Base-by-base conservation (phyloP, 2,888 invertebrate species). In the Zonitis immaculata region DNA sequence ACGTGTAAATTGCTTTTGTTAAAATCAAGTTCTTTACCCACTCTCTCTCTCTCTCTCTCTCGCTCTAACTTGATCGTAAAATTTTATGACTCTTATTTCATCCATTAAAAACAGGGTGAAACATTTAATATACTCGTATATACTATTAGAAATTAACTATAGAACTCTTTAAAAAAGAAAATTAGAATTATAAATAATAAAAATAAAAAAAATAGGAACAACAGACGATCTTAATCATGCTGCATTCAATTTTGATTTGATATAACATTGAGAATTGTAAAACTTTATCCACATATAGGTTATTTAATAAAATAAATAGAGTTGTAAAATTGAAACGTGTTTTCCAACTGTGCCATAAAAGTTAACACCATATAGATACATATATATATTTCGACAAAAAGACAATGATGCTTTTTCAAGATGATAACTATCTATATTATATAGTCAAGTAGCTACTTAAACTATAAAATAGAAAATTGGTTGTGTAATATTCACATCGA, bases 1-100 rank as follows among this genome's bases (percentile, higher is more conserved):
- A 59, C 62, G 59, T 61, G 60, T 59, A 61, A 61, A 61, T 59
- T 58, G 61, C 61, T 48, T 49, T 52, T 52, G 54, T 54, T 60
- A 54, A 58, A 54, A 56, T 55, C 54, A 54, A 54, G 52, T 56
- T 57, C 44, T 45, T 52, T 43, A 50, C 39, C 52, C 50, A n/a
- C n/a, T n/a, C n/a, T n/a, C n/a, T n/a, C n/a, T n/a, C n/a, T n/a
- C n/a, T n/a, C n/a, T n/a, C n/a, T n/a, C n/a, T n/a, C n/a, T n/a
- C n/a, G n/a, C n/a, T n/a, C n/a, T n/a, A n/a, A n/a, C n/a, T 32
- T 1, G 42, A 32, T 47, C 43, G 45, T 59, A 61, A 61, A 61
- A 59, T 59, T 61, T 61, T 61, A 59, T 43, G 32, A 30, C 55
- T 44, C 47, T 49, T 52, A 57, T 59, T 60, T 54, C 54, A 57